These are phyloP conservation scores for Bryconaethiops microstoma DNA, from an alignment of 2,797 vertebrate species.

Conservation along the genomic window DNA sequence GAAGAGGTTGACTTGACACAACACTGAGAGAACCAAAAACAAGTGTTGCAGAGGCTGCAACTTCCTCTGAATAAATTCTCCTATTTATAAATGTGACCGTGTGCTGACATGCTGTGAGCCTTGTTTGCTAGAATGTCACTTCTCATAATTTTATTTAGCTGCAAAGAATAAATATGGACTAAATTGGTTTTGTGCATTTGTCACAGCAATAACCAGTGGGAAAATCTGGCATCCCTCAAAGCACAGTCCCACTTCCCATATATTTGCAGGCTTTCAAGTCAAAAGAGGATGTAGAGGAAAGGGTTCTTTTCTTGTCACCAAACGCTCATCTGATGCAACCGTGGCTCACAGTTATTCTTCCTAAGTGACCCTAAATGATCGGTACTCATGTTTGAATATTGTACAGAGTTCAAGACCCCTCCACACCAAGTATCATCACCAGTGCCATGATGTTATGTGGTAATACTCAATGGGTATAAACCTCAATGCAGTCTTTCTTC, in stretches of 20 bases:
- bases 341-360: not conserved
- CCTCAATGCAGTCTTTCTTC: too few species aligned
- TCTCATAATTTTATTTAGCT: not conserved
- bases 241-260: not conserved
- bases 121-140: not conserved
- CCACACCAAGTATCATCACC: not conserved
- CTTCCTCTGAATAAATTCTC: constrained; percentile 42
- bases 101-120: too few species aligned
- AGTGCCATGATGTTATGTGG: not conserved
- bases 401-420: not conserved
- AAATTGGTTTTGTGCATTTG: too few species aligned
- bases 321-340: not conserved
- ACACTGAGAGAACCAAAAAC: constrained; percentile 2
- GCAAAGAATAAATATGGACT: not conserved
- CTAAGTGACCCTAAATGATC: not conserved
- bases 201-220: not conserved
- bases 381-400: not conserved
- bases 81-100: not conserved
- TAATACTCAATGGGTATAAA: too few species aligned
- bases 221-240: not conserved
- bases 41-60: not conserved
- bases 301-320: not conserved
- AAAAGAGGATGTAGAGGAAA: constrained; percentile 13
- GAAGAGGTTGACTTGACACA: constrained; percentile 22
- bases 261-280: not conserved